A percentile compares a stretch with the other conserved stretches of the same genome.
phyloP scores from a whole-genome alignment of 2,797 vertebrate genomes.

The Esox masquinongy region DNA sequence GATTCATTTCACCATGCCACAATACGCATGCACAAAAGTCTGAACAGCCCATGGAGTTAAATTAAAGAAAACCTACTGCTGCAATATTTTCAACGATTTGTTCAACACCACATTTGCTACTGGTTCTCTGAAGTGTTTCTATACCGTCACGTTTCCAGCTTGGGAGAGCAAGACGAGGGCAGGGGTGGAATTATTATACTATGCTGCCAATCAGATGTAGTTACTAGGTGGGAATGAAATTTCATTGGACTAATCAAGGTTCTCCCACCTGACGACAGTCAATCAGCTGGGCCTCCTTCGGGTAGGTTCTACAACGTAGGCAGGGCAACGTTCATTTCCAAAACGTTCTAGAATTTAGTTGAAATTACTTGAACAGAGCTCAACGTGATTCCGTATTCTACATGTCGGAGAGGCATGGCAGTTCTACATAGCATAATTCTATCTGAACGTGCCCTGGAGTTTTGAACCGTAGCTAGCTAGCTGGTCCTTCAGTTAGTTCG shows the following conservation, averaged over 20 bases:
- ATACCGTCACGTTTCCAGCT: slow-evolving; percentile 46
- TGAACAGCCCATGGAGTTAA: no score
- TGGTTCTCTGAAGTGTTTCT: background rate
- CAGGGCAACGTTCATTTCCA: slow-evolving; percentile 4
- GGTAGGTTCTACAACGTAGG: slow-evolving; percentile 38
- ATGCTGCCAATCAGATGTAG: slow-evolving; percentile 38
- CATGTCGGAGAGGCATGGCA: no score
- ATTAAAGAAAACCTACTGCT: no score
- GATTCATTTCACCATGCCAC: no score
- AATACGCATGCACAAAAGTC: no score
- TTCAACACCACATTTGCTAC: no score
- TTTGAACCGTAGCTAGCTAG: background rate
- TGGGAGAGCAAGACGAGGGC: slow-evolving; percentile 23
- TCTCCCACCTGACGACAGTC: slow-evolving; percentile 48
- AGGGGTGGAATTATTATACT: background rate
- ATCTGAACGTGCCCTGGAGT: no score
- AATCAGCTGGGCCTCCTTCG: slow-evolving; percentile 53
- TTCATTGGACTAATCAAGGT: slow-evolving; percentile 41
- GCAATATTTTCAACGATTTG: no score
- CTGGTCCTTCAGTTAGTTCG: background rate
- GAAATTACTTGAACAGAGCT: no score
- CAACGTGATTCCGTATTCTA: no score
- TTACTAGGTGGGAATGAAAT: slow-evolving; percentile 47
- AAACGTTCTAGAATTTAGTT: slow-evolving; percentile 8
- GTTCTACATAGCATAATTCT: no score